A percentile compares a stretch with the other conserved stretches of the same genome.
Conservation (phyloP, 2,888 invertebrate genomes). For the Ormyrus thymus region DNA sequence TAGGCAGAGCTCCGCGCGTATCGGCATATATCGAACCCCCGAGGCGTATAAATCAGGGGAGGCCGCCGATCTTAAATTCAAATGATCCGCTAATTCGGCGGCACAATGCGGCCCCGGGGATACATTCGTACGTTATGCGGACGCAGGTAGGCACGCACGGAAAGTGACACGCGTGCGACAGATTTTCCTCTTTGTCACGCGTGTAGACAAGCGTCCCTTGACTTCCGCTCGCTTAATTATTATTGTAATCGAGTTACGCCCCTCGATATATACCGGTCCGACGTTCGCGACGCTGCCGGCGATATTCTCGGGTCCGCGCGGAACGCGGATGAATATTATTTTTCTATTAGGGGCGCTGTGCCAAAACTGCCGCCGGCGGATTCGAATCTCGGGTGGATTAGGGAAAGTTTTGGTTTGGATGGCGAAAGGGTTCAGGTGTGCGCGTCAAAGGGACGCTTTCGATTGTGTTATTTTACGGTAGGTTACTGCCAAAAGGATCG, state of each 20-base stretch:
- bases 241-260: constrained; percentile 49
- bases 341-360: neutral
- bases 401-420: no score
- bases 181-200: constrained; percentile 46
- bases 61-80: constrained; percentile 54
- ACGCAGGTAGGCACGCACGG: constrained; percentile 28
- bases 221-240: constrained; percentile 45
- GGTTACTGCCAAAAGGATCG: no score
- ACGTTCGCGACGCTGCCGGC: no score
- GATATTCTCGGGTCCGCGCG: no score
- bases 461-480: no score
- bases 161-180: constrained; percentile 59
- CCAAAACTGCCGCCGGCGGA: no score
- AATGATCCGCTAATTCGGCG: constrained; percentile 57
- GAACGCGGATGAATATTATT: constrained; percentile 11
- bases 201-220: constrained; percentile 20
- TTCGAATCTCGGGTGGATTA: no score
- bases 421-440: no score
- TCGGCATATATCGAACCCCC: neutral
- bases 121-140: constrained; percentile 12
- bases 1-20: neutral
- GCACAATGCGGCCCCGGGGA: constrained; percentile 36
- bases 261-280: no score
- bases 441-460: no score
- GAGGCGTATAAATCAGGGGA: neutral